Evolutionary conservation across 2,797 vertebrate species (phyloP), one percentile per base, ranked within the genome.

Genomic region (Chelonia mydas): DNA sequence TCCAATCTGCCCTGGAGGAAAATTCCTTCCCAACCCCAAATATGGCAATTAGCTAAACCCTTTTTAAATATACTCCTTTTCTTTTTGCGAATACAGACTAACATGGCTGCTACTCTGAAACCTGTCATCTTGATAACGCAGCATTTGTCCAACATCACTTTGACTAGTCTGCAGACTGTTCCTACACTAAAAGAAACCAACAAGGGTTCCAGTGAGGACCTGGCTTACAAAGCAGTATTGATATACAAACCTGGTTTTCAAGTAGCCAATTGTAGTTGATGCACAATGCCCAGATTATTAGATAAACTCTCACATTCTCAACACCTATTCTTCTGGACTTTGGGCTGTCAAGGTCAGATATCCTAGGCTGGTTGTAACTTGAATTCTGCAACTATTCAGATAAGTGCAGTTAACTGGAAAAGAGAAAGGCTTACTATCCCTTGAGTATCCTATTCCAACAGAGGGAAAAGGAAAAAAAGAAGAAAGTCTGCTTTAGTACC

Each of bases 271-370:
- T 98, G 97, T 97, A 86, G 86, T 77, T 90, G 89, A 54, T 82
- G 92, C 93, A 98, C 97, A 98, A 98, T 96, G 95, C 93, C 83
- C 61, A 27, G 84, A 84, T 87, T 96, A 97, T 96, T 90, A 95
- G 90, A 97, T 92, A 79, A 51, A 89, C 94, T 97, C 98, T 98
- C 97, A 96, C 96, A 97, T 90, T 94, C 88, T 96, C 96, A 92
- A 91, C 96, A 98, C 94, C 93, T 95, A 95, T 95, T 95, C 89
- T 89, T 90, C 86, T 95, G 84, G 84, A 94, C 92, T 96, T 91
- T 0, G 16, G 91, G 87, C 87, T 97, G 94, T 96, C 97, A 98
- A 97, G 97, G 96, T 96, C 97, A 96, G 90, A 4, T 96, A 94
- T 79, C 65, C 84, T 1, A 11, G 84, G 84, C 65, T 88, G 89